phyloP scores from a whole-genome alignment of 2,113 vertebrate genomes.

The Struthidea cinerea region DNA sequence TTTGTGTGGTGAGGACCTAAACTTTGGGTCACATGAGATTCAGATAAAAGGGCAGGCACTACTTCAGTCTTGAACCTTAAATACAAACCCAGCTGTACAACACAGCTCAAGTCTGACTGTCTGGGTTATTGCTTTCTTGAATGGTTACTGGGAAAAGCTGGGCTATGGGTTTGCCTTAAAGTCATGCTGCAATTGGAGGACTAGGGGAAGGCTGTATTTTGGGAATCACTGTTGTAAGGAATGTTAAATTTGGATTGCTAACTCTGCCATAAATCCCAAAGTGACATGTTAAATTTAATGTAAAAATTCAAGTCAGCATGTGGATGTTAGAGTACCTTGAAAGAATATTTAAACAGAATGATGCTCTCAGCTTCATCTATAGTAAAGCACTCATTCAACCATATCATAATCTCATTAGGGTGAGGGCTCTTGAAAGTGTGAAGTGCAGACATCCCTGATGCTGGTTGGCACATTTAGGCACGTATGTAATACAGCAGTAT shows the following conservation, averaged over 20 bases:
- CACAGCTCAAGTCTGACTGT: not conserved
- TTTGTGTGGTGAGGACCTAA: not conserved
- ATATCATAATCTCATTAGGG: slow-evolving; percentile 25
- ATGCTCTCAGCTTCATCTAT: not conserved
- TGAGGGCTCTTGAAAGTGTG: slow-evolving; percentile 21
- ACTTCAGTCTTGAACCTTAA: not conserved
- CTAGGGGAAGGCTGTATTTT: not conserved
- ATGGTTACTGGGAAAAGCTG: not conserved
- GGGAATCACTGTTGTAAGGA: not conserved
- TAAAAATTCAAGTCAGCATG: slow-evolving; percentile 1
- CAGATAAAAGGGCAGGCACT: not conserved
- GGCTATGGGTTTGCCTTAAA: not conserved
- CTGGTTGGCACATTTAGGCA: not conserved
- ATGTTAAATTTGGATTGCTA: not conserved
- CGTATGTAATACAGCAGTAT: not conserved
- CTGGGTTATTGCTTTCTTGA: not conserved
- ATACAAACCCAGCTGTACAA: not conserved
- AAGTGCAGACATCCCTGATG: slow-evolving; percentile 26
- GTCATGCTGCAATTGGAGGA: not conserved
- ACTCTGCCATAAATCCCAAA: slow-evolving; percentile 2
- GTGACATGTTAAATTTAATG: slow-evolving; percentile 6
- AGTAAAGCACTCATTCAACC: slow-evolving; percentile 1
- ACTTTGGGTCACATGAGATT: not conserved
- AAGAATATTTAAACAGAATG: slow-evolving; percentile 17
- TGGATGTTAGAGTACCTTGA: not conserved